Evolutionary conservation across 53 echinoderm and acorn worm species (phyloP).

Genomic region (Echinarachnius parma): DNA sequence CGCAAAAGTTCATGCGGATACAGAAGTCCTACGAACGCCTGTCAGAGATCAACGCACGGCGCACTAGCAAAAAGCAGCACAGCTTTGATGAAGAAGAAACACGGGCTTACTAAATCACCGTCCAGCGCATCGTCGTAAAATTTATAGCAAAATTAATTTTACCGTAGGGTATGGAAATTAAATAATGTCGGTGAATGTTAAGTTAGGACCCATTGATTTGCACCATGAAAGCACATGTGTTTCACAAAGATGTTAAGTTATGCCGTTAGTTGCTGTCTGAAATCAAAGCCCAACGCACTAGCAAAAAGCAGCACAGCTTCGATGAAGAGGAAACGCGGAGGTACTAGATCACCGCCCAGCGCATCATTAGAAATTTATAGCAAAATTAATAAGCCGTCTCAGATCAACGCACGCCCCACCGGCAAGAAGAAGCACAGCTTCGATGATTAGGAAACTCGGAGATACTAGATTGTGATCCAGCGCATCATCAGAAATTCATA

Average conservation of each 20-base stretch:
- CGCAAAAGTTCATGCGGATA: conserved; percentile 75
- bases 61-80: conserved; percentile 27
- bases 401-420: conserved; percentile 57
- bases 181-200: too few relatives aligned
- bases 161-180: too few relatives aligned
- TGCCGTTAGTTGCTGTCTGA: too few relatives aligned
- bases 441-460: conserved; percentile 12
- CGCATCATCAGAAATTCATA: too few relatives aligned
- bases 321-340: conserved; percentile 18
- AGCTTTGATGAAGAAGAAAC: conserved; percentile 30
- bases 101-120: too few relatives aligned
- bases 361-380: too few relatives aligned
- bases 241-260: too few relatives aligned
- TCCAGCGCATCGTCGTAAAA: too few relatives aligned
- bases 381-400: too few relatives aligned
- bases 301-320: conserved; percentile 13
- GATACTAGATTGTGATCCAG: conserved; percentile 2
- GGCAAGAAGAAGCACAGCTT: conserved; percentile 16
- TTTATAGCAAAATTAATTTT: too few relatives aligned
- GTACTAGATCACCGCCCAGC: conserved; percentile 7
- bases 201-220: too few relatives aligned
- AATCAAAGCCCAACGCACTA: conserved; percentile 57
- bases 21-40: conserved; percentile 73
- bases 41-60: conserved; percentile 61
- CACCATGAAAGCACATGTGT: too few relatives aligned